These are phyloP conservation scores for Drosophila eohydei DNA, from an alignment of 2,888 invertebrate genomes.

Conservation along the genomic window DNA sequence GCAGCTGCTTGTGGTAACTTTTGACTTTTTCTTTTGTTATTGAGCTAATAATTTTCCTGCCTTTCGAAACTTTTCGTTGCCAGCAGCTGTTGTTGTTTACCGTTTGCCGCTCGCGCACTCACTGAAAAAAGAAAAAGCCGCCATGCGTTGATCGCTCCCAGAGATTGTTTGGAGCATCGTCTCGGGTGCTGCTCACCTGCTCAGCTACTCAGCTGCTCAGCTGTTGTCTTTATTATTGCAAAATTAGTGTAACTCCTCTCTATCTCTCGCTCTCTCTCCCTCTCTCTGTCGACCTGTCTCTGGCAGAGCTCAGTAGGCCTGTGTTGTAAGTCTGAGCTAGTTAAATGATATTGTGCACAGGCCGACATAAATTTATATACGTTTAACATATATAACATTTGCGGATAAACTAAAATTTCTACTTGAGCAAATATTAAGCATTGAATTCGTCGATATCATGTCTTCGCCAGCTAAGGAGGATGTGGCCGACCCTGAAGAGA, in stretches of 20 bases:
- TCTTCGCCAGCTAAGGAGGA: conserved; percentile 11
- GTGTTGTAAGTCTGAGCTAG: not conserved
- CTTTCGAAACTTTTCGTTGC: conserved; percentile 20
- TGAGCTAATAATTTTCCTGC: conserved; percentile 28
- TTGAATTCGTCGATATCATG: conserved; percentile 16
- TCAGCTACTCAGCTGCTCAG: conserved; percentile 10
- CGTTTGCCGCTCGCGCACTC: conserved; percentile 76
- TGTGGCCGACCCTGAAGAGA: not conserved
- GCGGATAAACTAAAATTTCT: not conserved
- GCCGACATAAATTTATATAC: conserved; percentile 1
- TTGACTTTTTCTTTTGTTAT: conserved; percentile 37
- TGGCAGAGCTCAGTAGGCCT: conserved; percentile 37
- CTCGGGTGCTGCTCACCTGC: conserved; percentile 52
- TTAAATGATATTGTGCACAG: not conserved
- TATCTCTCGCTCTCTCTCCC: not conserved
- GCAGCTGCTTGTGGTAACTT: conserved; percentile 22
- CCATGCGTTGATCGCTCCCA: conserved; percentile 52
- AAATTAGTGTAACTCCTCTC: conserved; percentile 14
- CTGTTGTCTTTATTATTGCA: conserved; percentile 12
- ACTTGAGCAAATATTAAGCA: not conserved
- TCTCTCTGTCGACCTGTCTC: not conserved
- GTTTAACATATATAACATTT: not conserved
- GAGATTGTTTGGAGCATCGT: conserved; percentile 49
- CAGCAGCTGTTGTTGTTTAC: conserved; percentile 76
- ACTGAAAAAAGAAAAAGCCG: conserved; percentile 57